Evolutionary conservation across 2,113 vertebrate species (phyloP).

Genomic region (Salvator merianae): DNA sequence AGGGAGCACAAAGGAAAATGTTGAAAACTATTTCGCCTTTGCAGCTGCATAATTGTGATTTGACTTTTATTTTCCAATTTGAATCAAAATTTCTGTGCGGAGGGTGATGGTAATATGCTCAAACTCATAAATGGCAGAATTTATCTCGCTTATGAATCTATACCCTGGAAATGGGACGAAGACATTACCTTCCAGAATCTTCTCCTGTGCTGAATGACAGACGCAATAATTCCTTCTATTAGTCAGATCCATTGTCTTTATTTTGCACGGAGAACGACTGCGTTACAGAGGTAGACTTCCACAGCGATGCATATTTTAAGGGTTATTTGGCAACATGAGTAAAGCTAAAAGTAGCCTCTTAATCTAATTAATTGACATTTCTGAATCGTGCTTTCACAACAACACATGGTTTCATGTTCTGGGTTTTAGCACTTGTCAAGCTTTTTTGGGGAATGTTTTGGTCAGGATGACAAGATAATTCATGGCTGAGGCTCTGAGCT

Average conservation of each 20-base stretch:
- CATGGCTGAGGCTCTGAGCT: slow-evolving; percentile 84
- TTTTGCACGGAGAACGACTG: slow-evolving; percentile 70
- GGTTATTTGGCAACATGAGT: slow-evolving; percentile 85
- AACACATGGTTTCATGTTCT: slow-evolving; percentile 91
- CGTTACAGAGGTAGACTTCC: slow-evolving; percentile 78
- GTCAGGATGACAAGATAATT: slow-evolving; percentile 90
- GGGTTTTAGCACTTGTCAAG: slow-evolving; percentile 89
- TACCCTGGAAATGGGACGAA: slow-evolving; percentile 64
- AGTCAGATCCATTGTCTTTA: slow-evolving; percentile 76
- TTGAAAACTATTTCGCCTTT: slow-evolving; percentile 72
- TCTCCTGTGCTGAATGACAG: slow-evolving; percentile 74
- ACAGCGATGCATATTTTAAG: slow-evolving; percentile 83
- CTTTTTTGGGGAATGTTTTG: slow-evolving; percentile 89
- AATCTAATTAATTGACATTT: slow-evolving; percentile 91
- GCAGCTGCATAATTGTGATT: slow-evolving; percentile 65
- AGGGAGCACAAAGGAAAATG: slow-evolving; percentile 70
- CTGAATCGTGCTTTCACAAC: slow-evolving; percentile 88
- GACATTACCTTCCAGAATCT: slow-evolving; percentile 73
- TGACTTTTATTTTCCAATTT: slow-evolving; percentile 67
- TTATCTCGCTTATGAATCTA: slow-evolving; percentile 68
- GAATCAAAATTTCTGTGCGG: slow-evolving; percentile 59
- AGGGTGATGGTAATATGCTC: slow-evolving; percentile 40
- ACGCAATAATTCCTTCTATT: slow-evolving; percentile 76
- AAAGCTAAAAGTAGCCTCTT: slow-evolving; percentile 89
- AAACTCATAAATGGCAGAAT: slow-evolving; percentile 66